Evolutionary conservation across 2,888 invertebrate genomes (phyloP).

Genomic region (Galeopsomyia nigrocyanea): DNA sequence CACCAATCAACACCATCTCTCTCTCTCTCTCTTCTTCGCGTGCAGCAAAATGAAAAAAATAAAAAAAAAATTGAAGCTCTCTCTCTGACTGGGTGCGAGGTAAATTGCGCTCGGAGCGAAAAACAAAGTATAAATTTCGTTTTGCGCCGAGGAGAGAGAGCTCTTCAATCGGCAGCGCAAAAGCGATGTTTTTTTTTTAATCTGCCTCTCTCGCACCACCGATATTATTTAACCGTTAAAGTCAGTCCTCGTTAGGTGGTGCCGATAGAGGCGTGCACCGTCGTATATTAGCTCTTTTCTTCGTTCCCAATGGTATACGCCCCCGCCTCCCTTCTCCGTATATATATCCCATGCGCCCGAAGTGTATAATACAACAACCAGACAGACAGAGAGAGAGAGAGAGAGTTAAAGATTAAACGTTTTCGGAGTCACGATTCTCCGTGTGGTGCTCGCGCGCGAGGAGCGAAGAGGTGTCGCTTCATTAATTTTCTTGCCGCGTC

Average conservation of each 20-base stretch:
- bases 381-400: constrained; percentile 1
- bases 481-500: background rate
- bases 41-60: too few relatives aligned
- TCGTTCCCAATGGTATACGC: too few relatives aligned
- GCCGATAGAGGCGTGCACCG: constrained; percentile 63
- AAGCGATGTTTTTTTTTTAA: background rate
- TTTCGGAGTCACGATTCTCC: constrained; percentile 11
- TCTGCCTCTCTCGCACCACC: constrained; percentile 35
- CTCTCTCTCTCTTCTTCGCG: too few relatives aligned
- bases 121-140: background rate
- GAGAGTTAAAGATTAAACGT: background rate
- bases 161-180: background rate
- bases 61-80: background rate
- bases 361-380: too few relatives aligned
- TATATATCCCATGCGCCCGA: too few relatives aligned
- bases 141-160: background rate
- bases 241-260: constrained; percentile 61
- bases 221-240: constrained; percentile 65
- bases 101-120: too few relatives aligned
- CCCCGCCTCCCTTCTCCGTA: background rate
- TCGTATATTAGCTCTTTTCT: constrained; percentile 59
- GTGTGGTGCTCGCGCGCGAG: background rate
- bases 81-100: background rate
- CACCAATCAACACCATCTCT: too few relatives aligned
- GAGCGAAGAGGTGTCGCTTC: constrained; percentile 1